Base-by-base conservation (phyloP, 2,797 vertebrate species). In the Acanthiza pusilla region DNA sequence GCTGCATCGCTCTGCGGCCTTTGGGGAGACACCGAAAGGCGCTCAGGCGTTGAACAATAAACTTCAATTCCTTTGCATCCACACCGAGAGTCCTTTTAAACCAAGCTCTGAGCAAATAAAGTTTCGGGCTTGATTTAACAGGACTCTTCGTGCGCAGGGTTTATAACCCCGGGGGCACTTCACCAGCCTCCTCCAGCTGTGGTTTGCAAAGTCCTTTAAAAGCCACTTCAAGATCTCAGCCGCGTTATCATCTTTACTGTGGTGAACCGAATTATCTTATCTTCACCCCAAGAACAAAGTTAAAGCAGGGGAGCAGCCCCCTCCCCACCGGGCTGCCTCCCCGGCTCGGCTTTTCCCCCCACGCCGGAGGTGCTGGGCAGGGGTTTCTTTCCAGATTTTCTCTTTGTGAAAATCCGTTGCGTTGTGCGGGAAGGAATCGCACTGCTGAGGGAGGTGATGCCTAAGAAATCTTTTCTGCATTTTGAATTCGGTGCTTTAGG, bases 141-240 rank as follows among this genome's bases (percentile, higher is more conserved):
- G 90, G 58, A 2, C 70, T 50, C 34, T 71, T 20, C 2, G 15
- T 75, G 66, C 7, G 7, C 68, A 7, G 72, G 68, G 57, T 92
- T 95, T 95, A 82, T 67, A 92, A 61, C 72, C 84, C 58, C 23
- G 20, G 25, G 79, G 68, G 16, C 19, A 3, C 58, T 87, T 76
- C 68, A 25, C 16, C 88, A 30, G 23, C 83, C 70, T 85, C 58
- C 76, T 58, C 86, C 34, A n/a, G 40, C 36, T 26, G 61, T 20
- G 84, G 45, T 65, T 94, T 80, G 87, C 83, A 14, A 84, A 93
- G 60, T 60, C 81, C 65, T 87, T 93, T 79, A 91, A 93, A 94
- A 93, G 55, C 71, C 89, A 98, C 98, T 98, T 96, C 96, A 97
- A 95, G 97, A 97, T 96, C 94, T 83, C 76, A 60, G 72, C 66